These are phyloP conservation scores for Gryllus longicercus DNA, from an alignment of 2,888 invertebrate genomes.

Conservation along the genomic window DNA sequence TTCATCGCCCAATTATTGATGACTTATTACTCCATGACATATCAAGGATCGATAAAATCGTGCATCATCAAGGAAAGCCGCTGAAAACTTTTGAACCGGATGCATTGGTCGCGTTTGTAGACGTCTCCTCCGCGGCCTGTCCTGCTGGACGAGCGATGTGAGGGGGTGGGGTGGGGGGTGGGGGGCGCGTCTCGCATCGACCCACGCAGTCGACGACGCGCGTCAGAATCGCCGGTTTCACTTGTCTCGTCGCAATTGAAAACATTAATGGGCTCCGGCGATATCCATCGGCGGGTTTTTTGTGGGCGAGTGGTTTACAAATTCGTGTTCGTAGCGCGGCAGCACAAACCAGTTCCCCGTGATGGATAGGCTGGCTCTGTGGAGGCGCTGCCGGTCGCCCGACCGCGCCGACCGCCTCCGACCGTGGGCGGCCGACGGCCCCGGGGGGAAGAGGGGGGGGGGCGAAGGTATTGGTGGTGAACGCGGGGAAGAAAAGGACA, in stretches of 20 bases:
- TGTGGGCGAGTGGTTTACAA: not conserved
- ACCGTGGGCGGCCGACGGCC: too few species aligned
- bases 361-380: not conserved
- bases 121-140: too few species aligned
- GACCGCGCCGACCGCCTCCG: not conserved
- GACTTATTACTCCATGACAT: too few species aligned
- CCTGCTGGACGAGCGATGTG: too few species aligned
- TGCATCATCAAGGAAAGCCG: too few species aligned
- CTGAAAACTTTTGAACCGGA: too few species aligned
- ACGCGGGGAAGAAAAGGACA: not conserved
- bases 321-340: not conserved
- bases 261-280: not conserved
- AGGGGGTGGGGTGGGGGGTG: too few species aligned
- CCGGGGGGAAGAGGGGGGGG: too few species aligned
- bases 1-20: too few species aligned
- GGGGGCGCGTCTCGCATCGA: too few species aligned
- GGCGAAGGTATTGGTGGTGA: not conserved
- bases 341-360: not conserved
- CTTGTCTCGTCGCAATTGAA: conserved; percentile 9
- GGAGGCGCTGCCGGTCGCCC: not conserved
- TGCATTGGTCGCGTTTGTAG: too few species aligned
- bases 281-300: not conserved
- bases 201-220: not conserved
- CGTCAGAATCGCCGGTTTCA: not conserved
- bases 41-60: too few species aligned